Evolutionary conservation across 2,113 vertebrate genomes (phyloP).

Genomic region (Electrona antarctica): DNA sequence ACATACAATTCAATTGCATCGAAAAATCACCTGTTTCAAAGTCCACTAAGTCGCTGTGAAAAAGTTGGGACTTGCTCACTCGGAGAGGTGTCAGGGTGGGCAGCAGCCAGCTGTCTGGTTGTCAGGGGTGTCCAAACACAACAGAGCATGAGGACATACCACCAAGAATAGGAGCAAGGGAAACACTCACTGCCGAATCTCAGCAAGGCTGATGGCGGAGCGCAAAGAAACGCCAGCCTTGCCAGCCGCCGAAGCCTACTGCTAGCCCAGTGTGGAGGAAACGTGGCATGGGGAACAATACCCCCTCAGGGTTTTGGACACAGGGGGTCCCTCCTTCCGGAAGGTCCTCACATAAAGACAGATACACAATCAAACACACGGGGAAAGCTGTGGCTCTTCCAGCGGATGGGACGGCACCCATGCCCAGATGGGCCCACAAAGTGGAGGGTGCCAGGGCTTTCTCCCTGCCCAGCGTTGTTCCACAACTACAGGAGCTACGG

Average conservation of each 20-base stretch:
- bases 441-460: slow-evolving; percentile 56
- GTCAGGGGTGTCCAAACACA: slow-evolving; percentile 80
- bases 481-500: slow-evolving; percentile 55
- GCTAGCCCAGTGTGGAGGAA: slow-evolving; percentile 14
- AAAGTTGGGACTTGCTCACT: slow-evolving; percentile 66
- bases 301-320: slow-evolving; percentile 20
- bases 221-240: slow-evolving; percentile 18
- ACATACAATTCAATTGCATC: neutral
- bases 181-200: slow-evolving; percentile 50
- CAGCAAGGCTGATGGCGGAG: slow-evolving; percentile 45
- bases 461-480: slow-evolving; percentile 49
- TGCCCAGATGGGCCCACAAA: slow-evolving; percentile 51
- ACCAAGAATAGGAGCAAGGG: slow-evolving; percentile 67
- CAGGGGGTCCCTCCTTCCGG: slow-evolving; percentile 13
- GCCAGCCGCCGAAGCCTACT: slow-evolving; percentile 12
- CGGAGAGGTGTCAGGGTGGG: slow-evolving; percentile 45
- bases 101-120: slow-evolving; percentile 64
- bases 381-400: slow-evolving; percentile 40
- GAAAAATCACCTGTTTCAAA: neutral
- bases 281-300: slow-evolving; percentile 10
- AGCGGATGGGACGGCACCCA: slow-evolving; percentile 50
- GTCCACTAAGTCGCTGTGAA: slow-evolving; percentile 28
- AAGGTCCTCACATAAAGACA: slow-evolving; percentile 11
- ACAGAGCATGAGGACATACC: slow-evolving; percentile 75
- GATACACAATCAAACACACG: slow-evolving; percentile 32